Conservation (phyloP, 2,113 vertebrate genomes). For the Lepidothrix coronata region DNA sequence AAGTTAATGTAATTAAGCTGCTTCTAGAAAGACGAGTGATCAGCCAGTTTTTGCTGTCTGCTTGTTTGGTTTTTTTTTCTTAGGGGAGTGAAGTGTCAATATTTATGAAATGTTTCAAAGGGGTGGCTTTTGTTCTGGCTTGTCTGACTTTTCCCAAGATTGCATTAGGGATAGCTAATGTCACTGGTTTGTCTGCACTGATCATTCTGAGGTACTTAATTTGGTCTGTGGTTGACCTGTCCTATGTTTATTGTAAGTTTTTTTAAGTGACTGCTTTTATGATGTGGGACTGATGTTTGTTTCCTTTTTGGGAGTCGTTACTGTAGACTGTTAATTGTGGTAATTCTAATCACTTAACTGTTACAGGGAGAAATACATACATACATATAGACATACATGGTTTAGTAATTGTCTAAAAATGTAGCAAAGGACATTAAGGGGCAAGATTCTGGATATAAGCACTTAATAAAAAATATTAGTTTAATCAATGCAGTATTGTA, state of each 20-base stretch:
- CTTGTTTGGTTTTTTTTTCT: not conserved
- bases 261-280: not conserved
- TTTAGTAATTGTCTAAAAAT: not conserved
- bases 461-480: not conserved
- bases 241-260: not conserved
- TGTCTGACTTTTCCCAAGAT: not conserved
- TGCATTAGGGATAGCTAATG: not conserved
- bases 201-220: not conserved
- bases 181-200: not conserved
- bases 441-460: not conserved
- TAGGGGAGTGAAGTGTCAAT: not conserved
- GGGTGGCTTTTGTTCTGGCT: not conserved
- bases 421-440: not conserved
- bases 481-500: not conserved
- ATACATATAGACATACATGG: not conserved
- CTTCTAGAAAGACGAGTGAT: not conserved
- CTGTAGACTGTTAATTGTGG: not conserved
- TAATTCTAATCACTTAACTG: not conserved
- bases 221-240: not conserved
- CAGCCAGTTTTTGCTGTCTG: not conserved
- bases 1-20: not conserved
- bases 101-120: not conserved
- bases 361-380: not conserved
- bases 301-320: not conserved
- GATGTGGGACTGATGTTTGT: not conserved